Base-by-base conservation (phyloP, 2,113 vertebrate species). In the Larimichthys crocea region DNA sequence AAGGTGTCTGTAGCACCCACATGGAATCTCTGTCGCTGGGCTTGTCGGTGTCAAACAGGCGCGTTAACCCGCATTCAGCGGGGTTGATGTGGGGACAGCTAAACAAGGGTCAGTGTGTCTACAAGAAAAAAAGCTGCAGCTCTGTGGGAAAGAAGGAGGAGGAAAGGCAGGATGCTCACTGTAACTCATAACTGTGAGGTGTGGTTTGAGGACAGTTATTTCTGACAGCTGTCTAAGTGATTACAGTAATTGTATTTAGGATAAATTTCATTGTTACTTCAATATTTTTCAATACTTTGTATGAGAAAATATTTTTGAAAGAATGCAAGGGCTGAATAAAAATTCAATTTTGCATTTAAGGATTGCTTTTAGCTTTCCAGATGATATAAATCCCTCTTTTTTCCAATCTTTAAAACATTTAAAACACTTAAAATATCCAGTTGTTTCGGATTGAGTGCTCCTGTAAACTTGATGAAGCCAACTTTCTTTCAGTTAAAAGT, bases 51-150 rank as follows among this genome's bases (percentile, higher is more conserved):
- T 87, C 86, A 77, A 86, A 65, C 62, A 3, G 65, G 3, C 0
- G 2, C 69, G 53, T 79, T 89, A 75, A 86, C 89, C 80, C 17
- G 31, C 73, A 74, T 76, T 74, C 24, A 68, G 76, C 65, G 65
- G 35, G 60, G 76, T 65, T 84, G 86, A 85, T 1, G 57, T 57
- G 76, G 35, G 55, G 76, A 86, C 82, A 84, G 46, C 60, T 44
- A 50, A 79, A 76, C 83, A 44, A 19, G 64, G 50, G 44, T 74
- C 56, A 6, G 57, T 22, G 71, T 70, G 62, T 83, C 17, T 72
- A 20, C 17, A 44, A 74, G 48, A 65, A 48, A 6, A 46, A 68
- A 74, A 49, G 0, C 62, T 35, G 55, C 56, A 50, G 60, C 67
- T 82, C 24, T 0, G n/a, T 67, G 68, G n/a, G 22, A 74, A 66